Conservation (phyloP, 2,113 vertebrate genomes). For the Sinocyclocheilus grahami region DNA sequence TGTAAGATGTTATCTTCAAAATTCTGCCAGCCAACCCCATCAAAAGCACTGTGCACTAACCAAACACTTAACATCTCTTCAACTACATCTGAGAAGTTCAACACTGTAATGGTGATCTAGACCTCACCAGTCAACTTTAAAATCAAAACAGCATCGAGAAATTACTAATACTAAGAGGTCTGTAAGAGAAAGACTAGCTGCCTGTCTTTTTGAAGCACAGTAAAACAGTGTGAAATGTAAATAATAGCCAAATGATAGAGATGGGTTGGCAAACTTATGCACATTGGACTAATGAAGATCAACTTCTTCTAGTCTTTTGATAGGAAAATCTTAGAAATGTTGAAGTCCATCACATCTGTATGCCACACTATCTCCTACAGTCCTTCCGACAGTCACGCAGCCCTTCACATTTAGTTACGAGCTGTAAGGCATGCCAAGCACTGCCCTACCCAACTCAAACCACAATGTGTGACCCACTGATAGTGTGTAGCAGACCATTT, state of each 20-base stretch:
- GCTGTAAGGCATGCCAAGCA: not conserved
- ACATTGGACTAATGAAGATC: not conserved
- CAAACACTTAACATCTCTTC: constrained; percentile 16
- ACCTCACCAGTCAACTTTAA: not conserved
- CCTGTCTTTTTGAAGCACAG: not conserved
- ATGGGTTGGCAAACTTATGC: not conserved
- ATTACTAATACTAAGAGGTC: not conserved
- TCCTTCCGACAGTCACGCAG: not conserved
- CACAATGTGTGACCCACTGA: not conserved
- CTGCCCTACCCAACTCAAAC: not conserved
- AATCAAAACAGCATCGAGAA: not conserved
- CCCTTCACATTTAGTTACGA: not conserved
- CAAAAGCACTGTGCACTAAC: not conserved
- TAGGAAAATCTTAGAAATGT: not conserved
- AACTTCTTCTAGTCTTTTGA: not conserved
- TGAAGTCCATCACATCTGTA: not conserved
- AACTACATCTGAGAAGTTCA: constrained; percentile 4
- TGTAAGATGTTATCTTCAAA: not conserved
- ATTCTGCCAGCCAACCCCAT: not conserved
- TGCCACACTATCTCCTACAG: not conserved
- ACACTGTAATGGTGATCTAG: not conserved
- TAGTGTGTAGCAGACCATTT: not conserved
- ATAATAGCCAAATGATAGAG: not conserved
- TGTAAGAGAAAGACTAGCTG: not conserved
- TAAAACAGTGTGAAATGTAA: not conserved